Evolutionary conservation across 2,888 invertebrate genomes (phyloP), one percentile per base, ranked within the genome.

Genomic region (Athalia rosae): DNA sequence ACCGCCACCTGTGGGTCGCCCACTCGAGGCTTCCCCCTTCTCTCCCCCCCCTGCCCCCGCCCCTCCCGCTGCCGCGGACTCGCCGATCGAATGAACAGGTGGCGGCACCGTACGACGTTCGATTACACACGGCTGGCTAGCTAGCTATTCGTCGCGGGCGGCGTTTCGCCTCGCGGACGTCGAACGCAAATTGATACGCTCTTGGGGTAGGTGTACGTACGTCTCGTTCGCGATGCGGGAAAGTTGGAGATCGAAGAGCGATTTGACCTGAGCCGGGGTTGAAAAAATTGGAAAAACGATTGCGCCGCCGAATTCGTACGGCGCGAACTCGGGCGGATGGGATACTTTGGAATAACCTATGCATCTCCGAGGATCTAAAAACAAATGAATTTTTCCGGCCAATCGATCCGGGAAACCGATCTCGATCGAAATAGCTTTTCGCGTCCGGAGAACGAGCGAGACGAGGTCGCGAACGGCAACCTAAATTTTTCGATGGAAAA

Each of bases 21-120:
- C 15, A n/a, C n/a, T 28, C 8, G 11, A 67, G 53, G 15, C 13
- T 45, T n/a, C n/a, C n/a, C n/a, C n/a, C n/a, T n/a, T n/a, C n/a
- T n/a, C n/a, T n/a, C n/a, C n/a, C n/a, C n/a, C n/a, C n/a, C n/a
- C n/a, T n/a, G n/a, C n/a, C n/a, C n/a, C n/a, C n/a, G n/a, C n/a
- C n/a, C n/a, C n/a, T n/a, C 67, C 13, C 63, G 45, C 13, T 47
- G 15, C 15, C 15, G 15, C 15, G 15, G 15, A 15, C 15, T 15
- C 15, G 15, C 15, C 15, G 15, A 15, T 15, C 15, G 15, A 15
- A 9, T 11, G 7, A 48, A 71, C 71, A 71, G 71, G 71, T 71
- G 71, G 71, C 71, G 71, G 56, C 71, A 71, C 71, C 53, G n/a
- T 45, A 13, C 56, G 13, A 56, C 13, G 71, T 43, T n/a, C 13